These are phyloP conservation scores for Chiloscyllium plagiosum DNA, from an alignment of 2,113 vertebrate species.

Conservation along the genomic window DNA sequence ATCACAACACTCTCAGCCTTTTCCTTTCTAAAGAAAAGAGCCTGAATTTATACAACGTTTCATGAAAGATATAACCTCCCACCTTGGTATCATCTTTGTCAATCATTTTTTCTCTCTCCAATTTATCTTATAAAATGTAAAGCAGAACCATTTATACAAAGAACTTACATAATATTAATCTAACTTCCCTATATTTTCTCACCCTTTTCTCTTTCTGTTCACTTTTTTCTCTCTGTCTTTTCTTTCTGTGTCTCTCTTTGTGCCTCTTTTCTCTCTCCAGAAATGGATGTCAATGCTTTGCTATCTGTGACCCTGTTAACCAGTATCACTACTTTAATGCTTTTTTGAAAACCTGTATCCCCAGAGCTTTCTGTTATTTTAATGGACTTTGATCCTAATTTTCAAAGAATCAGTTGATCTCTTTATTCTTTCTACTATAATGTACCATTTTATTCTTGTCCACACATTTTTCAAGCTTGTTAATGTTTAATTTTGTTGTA, in stretches of 20 bases:
- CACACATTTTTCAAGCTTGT: background rate
- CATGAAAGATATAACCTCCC: background rate
- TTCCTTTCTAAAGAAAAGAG: background rate
- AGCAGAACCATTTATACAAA: background rate
- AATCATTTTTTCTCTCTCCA: background rate
- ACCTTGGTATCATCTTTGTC: background rate
- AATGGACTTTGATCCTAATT: background rate
- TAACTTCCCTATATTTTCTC: background rate
- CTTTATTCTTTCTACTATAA: background rate
- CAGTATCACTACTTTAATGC: background rate
- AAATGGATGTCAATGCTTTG: background rate
- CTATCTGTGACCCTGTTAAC: background rate
- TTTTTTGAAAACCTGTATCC: background rate
- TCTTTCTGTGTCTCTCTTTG: background rate
- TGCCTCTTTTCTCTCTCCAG: background rate
- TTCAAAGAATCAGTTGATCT: background rate
- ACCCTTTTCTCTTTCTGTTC: no score
- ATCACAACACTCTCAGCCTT: background rate
- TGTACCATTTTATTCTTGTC: background rate
- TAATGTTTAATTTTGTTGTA: background rate
- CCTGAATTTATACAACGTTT: background rate
- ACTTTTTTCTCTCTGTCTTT: no score
- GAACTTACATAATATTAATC: background rate
- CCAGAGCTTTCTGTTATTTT: background rate
- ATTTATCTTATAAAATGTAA: background rate